Evolutionary conservation across 2,888 invertebrate genomes (phyloP).

Genomic region (Xylocampa areola): DNA sequence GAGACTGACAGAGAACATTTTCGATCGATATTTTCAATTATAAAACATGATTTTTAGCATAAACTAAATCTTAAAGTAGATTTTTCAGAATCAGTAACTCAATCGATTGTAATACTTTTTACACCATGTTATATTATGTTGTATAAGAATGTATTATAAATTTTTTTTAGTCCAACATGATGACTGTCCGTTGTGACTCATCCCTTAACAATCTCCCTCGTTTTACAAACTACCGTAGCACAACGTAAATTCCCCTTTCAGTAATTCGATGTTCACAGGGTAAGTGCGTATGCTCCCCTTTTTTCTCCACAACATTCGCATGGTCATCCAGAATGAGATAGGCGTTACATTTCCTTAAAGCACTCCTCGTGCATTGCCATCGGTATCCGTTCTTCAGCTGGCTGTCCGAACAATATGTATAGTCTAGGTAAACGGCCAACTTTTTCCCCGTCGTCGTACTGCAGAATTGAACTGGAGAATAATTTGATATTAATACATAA

Average conservation of each 20-base stretch:
- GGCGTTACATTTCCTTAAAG: conserved; percentile 18
- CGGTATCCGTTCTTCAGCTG: conserved; percentile 14
- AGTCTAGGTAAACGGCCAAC: not conserved
- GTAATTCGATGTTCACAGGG: conserved; percentile 6
- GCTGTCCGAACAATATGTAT: conserved; percentile 19
- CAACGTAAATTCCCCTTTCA: not conserved
- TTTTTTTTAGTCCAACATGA: too few relatives aligned
- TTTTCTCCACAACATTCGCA: conserved; percentile 1
- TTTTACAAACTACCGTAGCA: not conserved
- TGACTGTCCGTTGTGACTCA: too few relatives aligned
- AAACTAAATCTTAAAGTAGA: too few relatives aligned
- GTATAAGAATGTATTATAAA: too few relatives aligned
- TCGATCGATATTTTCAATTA: too few relatives aligned
- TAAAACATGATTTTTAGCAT: too few relatives aligned
- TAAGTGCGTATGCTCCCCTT: conserved; percentile 18
- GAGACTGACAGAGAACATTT: too few relatives aligned
- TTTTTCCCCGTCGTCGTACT: not conserved
- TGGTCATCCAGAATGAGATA: conserved; percentile 9
- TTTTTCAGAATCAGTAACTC: too few relatives aligned
- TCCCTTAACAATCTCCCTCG: too few relatives aligned
- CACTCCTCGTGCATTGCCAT: conserved; percentile 20
- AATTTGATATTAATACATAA: not conserved
- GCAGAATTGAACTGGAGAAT: conserved; percentile 1
- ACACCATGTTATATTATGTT: too few relatives aligned
- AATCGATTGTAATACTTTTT: too few relatives aligned